These are phyloP conservation scores for Uria aalge DNA, from an alignment of 2,113 vertebrate species.

Conservation along the genomic window DNA sequence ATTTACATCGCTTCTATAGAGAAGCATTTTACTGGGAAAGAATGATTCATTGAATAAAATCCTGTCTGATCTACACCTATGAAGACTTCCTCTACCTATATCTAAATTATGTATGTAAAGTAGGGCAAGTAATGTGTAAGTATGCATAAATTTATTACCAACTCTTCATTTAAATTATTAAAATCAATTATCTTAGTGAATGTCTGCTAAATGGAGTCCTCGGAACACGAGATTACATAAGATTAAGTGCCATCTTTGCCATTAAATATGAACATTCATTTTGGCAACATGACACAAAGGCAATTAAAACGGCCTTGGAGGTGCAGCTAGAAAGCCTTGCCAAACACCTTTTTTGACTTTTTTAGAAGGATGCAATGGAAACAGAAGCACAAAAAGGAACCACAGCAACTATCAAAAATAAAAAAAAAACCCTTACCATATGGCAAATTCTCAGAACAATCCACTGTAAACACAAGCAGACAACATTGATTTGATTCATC, in stretches of 20 bases:
- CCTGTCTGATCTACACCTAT: neutral
- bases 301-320: neutral
- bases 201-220: neutral
- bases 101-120: neutral
- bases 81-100: neutral
- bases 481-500: neutral
- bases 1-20: neutral
- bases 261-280: neutral
- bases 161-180: slow-evolving; percentile 4
- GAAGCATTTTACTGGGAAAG: neutral
- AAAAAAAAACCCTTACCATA: neutral
- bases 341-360: neutral
- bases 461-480: neutral
- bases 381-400: neutral
- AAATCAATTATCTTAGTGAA: neutral
- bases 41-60: neutral
- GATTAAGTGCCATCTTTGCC: neutral
- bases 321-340: neutral
- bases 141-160: neutral
- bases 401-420: neutral
- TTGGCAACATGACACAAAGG: neutral
- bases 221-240: neutral
- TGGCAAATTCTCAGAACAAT: neutral
- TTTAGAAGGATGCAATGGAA: neutral
- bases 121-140: neutral